Conservation (phyloP, 1,140 invertebrate species). For the Eufriesea mexicana region DNA sequence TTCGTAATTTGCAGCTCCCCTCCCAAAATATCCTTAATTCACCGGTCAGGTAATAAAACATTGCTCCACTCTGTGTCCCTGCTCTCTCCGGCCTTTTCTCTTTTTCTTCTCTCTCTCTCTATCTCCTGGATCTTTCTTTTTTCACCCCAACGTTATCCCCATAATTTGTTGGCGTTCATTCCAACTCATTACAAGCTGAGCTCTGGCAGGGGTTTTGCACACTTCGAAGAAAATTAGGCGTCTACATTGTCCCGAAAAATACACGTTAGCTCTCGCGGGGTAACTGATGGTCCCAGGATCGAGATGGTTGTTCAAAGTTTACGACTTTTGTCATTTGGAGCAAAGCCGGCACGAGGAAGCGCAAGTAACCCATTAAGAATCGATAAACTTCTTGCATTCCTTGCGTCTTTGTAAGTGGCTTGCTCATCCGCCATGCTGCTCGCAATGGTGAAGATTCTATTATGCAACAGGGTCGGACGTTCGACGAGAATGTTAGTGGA, state of each 20-base stretch:
- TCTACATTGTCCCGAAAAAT: conserved; percentile 19
- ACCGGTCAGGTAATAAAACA: background rate
- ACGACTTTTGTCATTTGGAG: conserved; percentile 31
- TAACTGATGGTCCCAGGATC: background rate
- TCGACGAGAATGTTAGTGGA: background rate
- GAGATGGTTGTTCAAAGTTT: conserved; percentile 2
- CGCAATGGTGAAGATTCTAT: background rate
- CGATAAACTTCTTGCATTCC: conserved; percentile 10
- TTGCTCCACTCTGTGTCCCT: background rate
- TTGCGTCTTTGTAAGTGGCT: too few relatives aligned
- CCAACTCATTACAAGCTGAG: background rate
- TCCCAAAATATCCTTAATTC: conserved; percentile 3
- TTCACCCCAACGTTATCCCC: background rate
- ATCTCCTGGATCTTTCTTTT: background rate
- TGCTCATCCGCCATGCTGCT: background rate
- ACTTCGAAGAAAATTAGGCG: conserved; percentile 6
- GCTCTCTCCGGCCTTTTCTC: background rate
- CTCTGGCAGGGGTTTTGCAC: background rate
- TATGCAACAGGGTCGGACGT: background rate
- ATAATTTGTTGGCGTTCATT: conserved; percentile 11
- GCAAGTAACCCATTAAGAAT: conserved; percentile 30
- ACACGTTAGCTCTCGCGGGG: background rate
- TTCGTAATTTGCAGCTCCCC: background rate
- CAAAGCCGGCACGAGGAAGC: background rate
- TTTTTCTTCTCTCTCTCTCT: background rate